Evolutionary conservation across 2,113 vertebrate species (phyloP), one percentile per base, ranked within the genome.

Genomic region (Mormoops blainvillei): DNA sequence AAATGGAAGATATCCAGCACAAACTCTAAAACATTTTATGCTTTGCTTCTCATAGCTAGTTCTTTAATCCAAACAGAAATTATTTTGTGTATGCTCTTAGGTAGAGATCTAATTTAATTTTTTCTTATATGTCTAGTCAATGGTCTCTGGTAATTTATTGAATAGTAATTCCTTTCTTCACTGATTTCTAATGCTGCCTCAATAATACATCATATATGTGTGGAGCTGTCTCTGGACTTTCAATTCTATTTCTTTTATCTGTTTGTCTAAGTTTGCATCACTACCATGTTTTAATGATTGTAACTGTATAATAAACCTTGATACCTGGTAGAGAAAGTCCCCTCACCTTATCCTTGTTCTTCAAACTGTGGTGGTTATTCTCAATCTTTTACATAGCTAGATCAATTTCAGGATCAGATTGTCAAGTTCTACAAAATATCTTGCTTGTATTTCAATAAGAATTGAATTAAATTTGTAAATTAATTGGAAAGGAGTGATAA

Each of bases 381-480:
- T n/a, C 38, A 90, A 5, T 73, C 16, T 13, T 92, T 58, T 85
- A 73, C 4, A 36, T 4, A 82, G 48, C 48, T n/a, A 80, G 78
- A 84, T 85, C 36, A 50, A 58, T 67, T 80, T 86, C 26, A 74
- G 61, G 68, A 74, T 68, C 81, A 78, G 50, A 22, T 19, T 82
- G 12, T 84, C 33, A 92, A 65, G 33, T 85, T 80, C 78, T 85
- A 85, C 48, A 92, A 56, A 94, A 77, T 63, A 43, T 71, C 63
- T 84, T 92, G 50, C 28, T 91, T 86, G 18, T 38, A 86, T 61
- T 73, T 89, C 48, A 80, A 0, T 84, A 58, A 92, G n/a, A 92
- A 54, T 48, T 92, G 36, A 56, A 87, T 80, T 93, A 38, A 87
- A 65, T 87, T 95, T 92, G 24, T 82, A 74, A 87, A 74, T 56